Evolutionary conservation across 2,113 vertebrate genomes (phyloP).

Genomic region (Grammomys surdaster): DNA sequence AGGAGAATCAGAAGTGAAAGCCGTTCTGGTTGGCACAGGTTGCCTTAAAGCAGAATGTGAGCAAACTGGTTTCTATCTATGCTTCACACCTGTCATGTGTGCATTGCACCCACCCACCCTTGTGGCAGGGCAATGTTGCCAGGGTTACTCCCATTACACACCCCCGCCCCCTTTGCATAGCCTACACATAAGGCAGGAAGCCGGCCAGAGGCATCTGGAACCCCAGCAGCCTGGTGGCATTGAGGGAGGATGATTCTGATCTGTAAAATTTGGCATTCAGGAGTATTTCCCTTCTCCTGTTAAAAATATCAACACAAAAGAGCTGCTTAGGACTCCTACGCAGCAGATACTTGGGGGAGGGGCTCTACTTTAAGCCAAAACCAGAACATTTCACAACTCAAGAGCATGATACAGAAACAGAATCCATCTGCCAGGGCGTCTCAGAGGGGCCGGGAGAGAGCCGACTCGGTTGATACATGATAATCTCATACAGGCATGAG

Average conservation of each 20-base stretch:
- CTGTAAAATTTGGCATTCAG: neutral
- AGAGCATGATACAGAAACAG: neutral
- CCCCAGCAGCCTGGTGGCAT: neutral
- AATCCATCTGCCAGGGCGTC: neutral
- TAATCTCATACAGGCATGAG: too few relatives aligned
- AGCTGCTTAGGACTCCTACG: neutral
- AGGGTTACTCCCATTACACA: neutral
- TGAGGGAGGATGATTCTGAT: neutral
- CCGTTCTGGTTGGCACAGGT: neutral
- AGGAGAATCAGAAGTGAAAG: neutral
- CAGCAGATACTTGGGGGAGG: neutral
- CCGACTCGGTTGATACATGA: neutral
- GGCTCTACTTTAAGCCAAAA: neutral
- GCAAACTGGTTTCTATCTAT: constrained; percentile 18
- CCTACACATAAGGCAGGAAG: neutral
- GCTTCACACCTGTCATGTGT: neutral
- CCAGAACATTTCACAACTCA: neutral
- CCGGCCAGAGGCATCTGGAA: neutral
- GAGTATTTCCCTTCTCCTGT: neutral
- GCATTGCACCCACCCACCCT: neutral
- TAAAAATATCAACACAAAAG: constrained; percentile 16
- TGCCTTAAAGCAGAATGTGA: neutral
- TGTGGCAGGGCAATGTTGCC: neutral
- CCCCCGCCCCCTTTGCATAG: neutral
- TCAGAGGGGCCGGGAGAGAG: neutral